These are phyloP conservation scores for Epinephelus cyanopodus DNA, from an alignment of 2,113 vertebrate species.

Conservation along the genomic window DNA sequence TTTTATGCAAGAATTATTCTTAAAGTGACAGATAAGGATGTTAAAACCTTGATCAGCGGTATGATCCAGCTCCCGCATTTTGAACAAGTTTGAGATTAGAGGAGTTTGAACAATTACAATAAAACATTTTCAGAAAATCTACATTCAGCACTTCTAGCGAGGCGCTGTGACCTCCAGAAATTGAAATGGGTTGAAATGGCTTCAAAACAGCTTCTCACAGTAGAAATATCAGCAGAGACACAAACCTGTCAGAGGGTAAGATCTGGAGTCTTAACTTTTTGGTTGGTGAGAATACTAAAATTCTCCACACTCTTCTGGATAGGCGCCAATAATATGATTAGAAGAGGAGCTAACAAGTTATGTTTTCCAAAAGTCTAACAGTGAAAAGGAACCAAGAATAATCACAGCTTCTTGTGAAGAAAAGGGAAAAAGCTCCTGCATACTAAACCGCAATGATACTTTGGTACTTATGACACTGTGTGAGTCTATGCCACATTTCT, in stretches of 20 bases:
- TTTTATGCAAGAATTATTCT: conserved; percentile 12
- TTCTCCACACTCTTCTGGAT: conserved; percentile 16
- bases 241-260: conserved; percentile 38
- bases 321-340: conserved; percentile 21
- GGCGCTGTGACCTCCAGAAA: conserved; percentile 36
- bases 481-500: not conserved
- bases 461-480: not conserved
- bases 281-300: conserved; percentile 29
- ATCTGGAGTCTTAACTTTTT: conserved; percentile 39
- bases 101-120: conserved; percentile 8
- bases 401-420: not conserved
- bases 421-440: not conserved
- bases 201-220: conserved; percentile 38
- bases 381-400: conserved; percentile 7
- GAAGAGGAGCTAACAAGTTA: conserved; percentile 13
- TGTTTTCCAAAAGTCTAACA: conserved; percentile 8
- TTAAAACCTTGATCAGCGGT: conserved; percentile 27
- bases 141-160: conserved; percentile 11
- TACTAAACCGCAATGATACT: conserved; percentile 7
- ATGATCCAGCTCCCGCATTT: conserved; percentile 34
- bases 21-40: conserved; percentile 36
- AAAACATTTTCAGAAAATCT: conserved; percentile 19
- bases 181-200: conserved; percentile 33
- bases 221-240: conserved; percentile 32
- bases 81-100: conserved; percentile 25